A percentile compares a stretch with the other conserved stretches of the same genome.
These are phyloP conservation scores for Nemapogon koenigi DNA, from an alignment of 2,888 invertebrate species.

Conservation along the genomic window DNA sequence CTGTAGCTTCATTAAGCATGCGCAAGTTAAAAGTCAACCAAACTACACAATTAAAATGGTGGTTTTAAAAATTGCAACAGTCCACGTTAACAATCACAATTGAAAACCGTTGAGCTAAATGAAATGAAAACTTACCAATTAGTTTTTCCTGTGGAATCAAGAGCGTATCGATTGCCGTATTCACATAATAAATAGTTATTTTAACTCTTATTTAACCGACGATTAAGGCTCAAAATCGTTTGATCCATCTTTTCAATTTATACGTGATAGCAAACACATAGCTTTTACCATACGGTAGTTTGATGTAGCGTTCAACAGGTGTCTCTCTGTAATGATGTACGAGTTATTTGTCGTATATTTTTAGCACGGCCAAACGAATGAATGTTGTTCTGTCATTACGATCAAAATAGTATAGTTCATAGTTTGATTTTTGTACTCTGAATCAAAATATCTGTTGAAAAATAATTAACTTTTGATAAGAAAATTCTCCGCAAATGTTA, in stretches of 20 bases:
- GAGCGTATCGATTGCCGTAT: neutral
- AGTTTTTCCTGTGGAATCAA: slow-evolving; percentile 1
- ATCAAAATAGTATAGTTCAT: slow-evolving; percentile 13
- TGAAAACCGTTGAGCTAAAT: neutral
- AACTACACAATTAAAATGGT: too few species aligned
- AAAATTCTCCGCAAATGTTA: too few species aligned
- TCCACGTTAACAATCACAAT: neutral
- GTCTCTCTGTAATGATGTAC: slow-evolving; percentile 16
- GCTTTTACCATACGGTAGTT: slow-evolving; percentile 5
- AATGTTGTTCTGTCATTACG: slow-evolving; percentile 7
- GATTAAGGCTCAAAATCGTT: too few species aligned
- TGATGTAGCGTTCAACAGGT: slow-evolving; percentile 17
- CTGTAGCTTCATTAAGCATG: neutral
- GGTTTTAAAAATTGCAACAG: too few species aligned
- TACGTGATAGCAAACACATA: too few species aligned
- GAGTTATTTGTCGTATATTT: slow-evolving; percentile 9
- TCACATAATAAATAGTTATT: neutral
- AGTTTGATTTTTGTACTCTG: too few species aligned
- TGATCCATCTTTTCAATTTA: too few species aligned
- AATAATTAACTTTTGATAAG: too few species aligned
- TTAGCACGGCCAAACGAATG: slow-evolving; percentile 8
- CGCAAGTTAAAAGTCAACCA: neutral
- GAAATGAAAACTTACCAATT: slow-evolving; percentile 5
- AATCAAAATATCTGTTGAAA: too few species aligned
- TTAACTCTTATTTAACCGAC: too few species aligned